Conservation (phyloP, 2,797 vertebrate species). For the Amazona finschi region DNA sequence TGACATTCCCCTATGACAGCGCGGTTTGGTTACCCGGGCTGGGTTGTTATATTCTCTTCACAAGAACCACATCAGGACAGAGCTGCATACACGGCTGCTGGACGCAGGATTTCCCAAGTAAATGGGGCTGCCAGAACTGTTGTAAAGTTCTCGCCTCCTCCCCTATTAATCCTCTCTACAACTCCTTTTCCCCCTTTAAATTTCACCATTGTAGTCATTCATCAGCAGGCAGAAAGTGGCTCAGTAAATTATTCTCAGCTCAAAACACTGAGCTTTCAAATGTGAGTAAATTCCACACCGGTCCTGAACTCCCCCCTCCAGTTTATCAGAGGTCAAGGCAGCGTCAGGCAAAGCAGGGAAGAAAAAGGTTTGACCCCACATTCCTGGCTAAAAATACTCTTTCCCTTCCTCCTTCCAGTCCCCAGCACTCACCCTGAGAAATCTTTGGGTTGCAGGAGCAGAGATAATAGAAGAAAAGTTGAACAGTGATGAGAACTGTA, state of each 20-base stretch:
- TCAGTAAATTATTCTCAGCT: neutral
- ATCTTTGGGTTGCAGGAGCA: neutral
- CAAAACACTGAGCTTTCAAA: slow-evolving; percentile 2
- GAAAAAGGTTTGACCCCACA: neutral
- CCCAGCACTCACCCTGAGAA: neutral
- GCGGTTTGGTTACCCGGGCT: neutral
- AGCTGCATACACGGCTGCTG: fast-evolving
- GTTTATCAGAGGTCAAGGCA: slow-evolving; percentile 45
- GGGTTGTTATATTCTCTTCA: neutral
- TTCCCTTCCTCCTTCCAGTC: neutral
- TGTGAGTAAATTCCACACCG: neutral
- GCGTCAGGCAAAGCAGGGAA: neutral
- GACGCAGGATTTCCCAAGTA: neutral
- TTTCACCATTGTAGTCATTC: neutral
- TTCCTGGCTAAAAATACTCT: neutral
- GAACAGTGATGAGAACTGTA: neutral
- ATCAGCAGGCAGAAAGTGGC: neutral
- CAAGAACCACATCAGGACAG: neutral
- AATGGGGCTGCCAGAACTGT: neutral
- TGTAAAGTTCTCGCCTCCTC: neutral
- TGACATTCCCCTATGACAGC: neutral
- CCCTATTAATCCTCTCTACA: neutral
- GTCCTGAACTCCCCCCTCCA: neutral
- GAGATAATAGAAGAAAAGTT: neutral
- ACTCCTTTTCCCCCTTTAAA: neutral